Conservation (phyloP, 2,797 vertebrate genomes). For the Thaleichthys pacificus region DNA sequence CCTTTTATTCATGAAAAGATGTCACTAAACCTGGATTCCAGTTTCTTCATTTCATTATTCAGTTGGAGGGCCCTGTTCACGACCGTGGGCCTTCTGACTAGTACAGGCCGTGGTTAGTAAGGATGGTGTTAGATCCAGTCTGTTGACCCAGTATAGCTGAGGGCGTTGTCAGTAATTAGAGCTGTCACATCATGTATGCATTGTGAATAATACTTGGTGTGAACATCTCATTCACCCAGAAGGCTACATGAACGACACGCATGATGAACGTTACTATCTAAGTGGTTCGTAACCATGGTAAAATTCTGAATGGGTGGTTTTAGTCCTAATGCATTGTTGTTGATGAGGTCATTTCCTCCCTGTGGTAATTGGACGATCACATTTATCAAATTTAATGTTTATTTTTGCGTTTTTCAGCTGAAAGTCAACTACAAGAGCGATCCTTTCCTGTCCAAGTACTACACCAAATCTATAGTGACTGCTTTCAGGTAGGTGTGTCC, state of each 20-base stretch:
- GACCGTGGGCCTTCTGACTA: neutral
- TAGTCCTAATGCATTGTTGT: too few relatives aligned
- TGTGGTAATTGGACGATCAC: neutral
- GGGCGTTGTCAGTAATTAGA: constrained; percentile 37
- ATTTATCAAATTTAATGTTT: constrained; percentile 18
- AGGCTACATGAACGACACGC: constrained; percentile 35
- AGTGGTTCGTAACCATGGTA: neutral
- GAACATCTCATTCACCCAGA: constrained; percentile 40
- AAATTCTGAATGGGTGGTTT: too few relatives aligned
- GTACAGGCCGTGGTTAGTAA: constrained; percentile 6
- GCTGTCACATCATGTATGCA: constrained; percentile 21
- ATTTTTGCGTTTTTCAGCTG: constrained; percentile 63
- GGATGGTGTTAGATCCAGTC: constrained; percentile 25
- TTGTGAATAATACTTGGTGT: constrained; percentile 26
- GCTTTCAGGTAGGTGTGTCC: constrained; percentile 72
- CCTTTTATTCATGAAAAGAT: too few relatives aligned
- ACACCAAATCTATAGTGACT: constrained; percentile 68
- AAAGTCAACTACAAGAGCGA: constrained; percentile 58
- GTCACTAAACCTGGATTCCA: too few relatives aligned
- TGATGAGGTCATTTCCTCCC: neutral
- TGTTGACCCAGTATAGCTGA: constrained; percentile 25
- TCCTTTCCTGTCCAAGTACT: constrained; percentile 62
- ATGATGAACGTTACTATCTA: neutral
- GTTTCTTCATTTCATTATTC: neutral
- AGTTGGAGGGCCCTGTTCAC: constrained; percentile 6